Conservation (phyloP, 2,888 invertebrate species). For the Myopa tessellatipennis region DNA sequence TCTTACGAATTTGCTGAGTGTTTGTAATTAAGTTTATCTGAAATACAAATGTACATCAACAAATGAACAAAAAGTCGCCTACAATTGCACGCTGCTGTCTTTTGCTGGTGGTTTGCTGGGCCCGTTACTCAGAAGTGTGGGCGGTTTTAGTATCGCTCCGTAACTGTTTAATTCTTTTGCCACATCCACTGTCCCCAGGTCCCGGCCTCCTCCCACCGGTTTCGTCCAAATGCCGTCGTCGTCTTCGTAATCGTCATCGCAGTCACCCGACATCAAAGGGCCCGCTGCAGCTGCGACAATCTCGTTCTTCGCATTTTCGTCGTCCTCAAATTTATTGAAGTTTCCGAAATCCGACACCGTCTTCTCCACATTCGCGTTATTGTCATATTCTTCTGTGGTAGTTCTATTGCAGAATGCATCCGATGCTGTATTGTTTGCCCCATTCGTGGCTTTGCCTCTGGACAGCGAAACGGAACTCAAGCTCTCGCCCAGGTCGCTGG, state of each 20-base stretch:
- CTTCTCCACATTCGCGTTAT: conserved; percentile 65
- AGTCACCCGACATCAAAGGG: conserved; percentile 53
- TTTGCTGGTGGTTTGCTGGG: conserved; percentile 50
- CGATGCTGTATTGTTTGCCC: conserved; percentile 9
- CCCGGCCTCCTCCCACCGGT: conserved; percentile 51
- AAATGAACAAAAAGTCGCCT: conserved; percentile 43
- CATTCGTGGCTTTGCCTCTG: not conserved
- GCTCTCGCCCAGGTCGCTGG: conserved; percentile 59
- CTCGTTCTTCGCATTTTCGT: conserved; percentile 46
- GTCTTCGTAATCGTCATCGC: conserved; percentile 59
- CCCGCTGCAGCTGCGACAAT: conserved; percentile 49
- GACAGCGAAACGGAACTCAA: conserved; percentile 40
- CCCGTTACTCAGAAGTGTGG: conserved; percentile 52
- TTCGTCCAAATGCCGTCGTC: conserved; percentile 65
- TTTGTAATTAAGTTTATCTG: not conserved
- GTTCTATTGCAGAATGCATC: conserved; percentile 2
- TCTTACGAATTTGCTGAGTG: not conserved
- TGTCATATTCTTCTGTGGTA: conserved; percentile 57
- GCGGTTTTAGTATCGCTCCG: conserved; percentile 33
- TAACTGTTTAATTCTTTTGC: conserved; percentile 24
- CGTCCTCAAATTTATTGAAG: conserved; percentile 37
- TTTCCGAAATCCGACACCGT: conserved; percentile 37
- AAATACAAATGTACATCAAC: not conserved
- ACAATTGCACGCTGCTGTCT: conserved; percentile 52
- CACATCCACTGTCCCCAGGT: not conserved